phyloP scores from a whole-genome alignment of 2,797 vertebrate genomes.

The Pangasius mekongensis region DNA sequence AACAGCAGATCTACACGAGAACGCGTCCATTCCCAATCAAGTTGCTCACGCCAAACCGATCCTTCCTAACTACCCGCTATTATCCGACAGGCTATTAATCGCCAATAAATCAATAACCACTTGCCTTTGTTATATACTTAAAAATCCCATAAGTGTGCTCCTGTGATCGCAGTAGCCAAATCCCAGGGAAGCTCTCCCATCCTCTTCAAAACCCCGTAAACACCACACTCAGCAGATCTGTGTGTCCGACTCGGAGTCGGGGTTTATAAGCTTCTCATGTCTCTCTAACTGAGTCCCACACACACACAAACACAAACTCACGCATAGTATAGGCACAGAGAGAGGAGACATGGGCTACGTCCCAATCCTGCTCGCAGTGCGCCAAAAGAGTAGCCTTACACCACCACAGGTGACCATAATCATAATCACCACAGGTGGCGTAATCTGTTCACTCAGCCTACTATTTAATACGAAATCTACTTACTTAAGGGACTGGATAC shows the following conservation, averaged over 20 bases:
- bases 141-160: constrained; percentile 56
- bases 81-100: background rate
- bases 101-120: constrained; percentile 60
- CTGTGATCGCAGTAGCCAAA: constrained; percentile 20
- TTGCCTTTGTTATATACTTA: constrained; percentile 67
- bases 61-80: background rate
- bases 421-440: constrained; percentile 39
- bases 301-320: background rate
- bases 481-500: constrained; percentile 6
- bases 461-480: background rate
- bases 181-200: constrained; percentile 34
- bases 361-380: background rate
- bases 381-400: constrained; percentile 11
- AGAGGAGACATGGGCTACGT: background rate
- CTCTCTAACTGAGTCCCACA: constrained; percentile 19
- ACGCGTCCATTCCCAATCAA: background rate
- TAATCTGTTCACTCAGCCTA: constrained; percentile 18
- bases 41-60: background rate
- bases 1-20: background rate
- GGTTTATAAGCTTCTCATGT: constrained; percentile 33
- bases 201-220: constrained; percentile 21
- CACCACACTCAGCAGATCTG: constrained; percentile 34
- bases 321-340: background rate
- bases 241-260: constrained; percentile 34
- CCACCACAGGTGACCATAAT: constrained; percentile 24